Percentiles rank a stretch among this genome's conserved stretches.
phyloP scores from a whole-genome alignment of 2,797 vertebrate genomes.

The Streptopelia turtur region DNA sequence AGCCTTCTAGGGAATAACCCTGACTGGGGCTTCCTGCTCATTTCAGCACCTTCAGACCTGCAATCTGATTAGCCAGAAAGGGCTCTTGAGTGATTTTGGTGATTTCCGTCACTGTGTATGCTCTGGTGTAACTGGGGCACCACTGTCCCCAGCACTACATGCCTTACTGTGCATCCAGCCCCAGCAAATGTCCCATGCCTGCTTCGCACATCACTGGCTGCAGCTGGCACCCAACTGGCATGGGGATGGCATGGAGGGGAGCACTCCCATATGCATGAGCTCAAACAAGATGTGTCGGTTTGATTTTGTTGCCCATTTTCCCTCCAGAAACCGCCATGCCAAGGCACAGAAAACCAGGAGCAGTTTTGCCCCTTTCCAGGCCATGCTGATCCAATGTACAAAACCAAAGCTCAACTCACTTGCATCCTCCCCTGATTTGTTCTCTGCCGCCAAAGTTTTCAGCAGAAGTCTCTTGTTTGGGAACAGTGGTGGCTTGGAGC shows the following conservation, averaged over 20 bases:
- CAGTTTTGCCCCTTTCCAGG: neutral
- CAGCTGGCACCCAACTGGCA: neutral
- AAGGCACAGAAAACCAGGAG: neutral
- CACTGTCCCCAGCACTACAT: no score
- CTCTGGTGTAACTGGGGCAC: neutral
- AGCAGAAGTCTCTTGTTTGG: neutral
- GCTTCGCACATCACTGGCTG: neutral
- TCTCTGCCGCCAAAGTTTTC: neutral
- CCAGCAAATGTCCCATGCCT: neutral
- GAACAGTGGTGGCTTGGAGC: neutral
- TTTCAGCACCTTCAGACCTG: neutral
- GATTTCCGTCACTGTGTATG: neutral
- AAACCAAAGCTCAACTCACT: neutral
- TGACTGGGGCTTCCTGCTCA: neutral
- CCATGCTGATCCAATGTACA: rapidly evolving
- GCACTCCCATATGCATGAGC: neutral
- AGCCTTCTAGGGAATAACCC: neutral
- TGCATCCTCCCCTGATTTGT: rapidly evolving
- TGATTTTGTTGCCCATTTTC: neutral
- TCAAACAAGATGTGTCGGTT: neutral
- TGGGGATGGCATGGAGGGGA: neutral
- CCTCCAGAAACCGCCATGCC: neutral
- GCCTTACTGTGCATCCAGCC: neutral
- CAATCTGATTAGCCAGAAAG: neutral
- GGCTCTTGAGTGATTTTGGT: neutral